Base-by-base conservation (phyloP, 2,797 vertebrate species). In the Discoglossus pictus region DNA sequence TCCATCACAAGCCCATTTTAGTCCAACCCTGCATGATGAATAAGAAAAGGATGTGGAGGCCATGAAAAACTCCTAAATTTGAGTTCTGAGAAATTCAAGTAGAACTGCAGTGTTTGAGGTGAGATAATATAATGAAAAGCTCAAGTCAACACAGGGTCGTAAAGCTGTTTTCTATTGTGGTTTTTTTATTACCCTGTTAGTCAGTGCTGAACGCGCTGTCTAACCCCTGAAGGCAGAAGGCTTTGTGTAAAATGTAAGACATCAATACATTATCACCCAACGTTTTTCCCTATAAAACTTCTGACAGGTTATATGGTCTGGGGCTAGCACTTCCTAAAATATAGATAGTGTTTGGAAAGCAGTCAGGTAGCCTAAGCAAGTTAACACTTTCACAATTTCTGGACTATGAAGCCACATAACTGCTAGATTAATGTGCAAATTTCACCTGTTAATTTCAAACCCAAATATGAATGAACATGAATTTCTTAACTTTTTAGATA, bases 101-200 rank as follows among this genome's bases (percentile, higher is more conserved):
- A 38, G 64, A 6, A 53, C 60, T 51, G 87, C 87, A 74, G 79
- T 77, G 84, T 85, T 82, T 86, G 73, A 73, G 76, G 73, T 84
- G 84, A 85, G 81, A 88, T 85, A 87, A 87, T 80, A 84, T 79
- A 80, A 87, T 85, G 75, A 84, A 89, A 90, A 89, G 84, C 82
- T 81, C 78, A 82, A 86, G 83, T 85, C 88, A 84, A 65, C 70
- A 74, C 84, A 86, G 81, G 80, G 76, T 78, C 58, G 4, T 90
- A 89, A 91, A 90, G 75, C 81, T 76, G 76, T 79, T 88, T 68
- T 81, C 83, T 84, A 75, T 74, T 80, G 72, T 73, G 78, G 74
- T 72, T 84, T 68, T 61, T 91, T 91, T 89, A 89, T 90, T 90
- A 88, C 82, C 74, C 65, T 85, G 83, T 84, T 84, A 81, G 82